Evolutionary conservation across 2,113 vertebrate species (phyloP), one percentile per base, ranked within the genome.

Genomic region (Cairina moschata): DNA sequence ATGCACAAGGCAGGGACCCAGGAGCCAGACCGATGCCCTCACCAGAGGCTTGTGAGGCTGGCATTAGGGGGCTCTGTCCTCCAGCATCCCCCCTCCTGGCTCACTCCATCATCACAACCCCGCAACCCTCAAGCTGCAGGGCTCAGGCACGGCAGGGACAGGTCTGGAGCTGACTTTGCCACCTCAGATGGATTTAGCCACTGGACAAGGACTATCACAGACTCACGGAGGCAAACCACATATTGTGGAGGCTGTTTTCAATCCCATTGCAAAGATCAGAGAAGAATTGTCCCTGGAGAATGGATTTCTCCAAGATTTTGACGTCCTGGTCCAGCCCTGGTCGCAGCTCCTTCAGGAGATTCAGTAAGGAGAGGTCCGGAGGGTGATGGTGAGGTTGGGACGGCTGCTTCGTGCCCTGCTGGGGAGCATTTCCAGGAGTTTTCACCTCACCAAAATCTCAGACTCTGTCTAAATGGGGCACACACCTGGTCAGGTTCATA

Each of bases 41-140:
- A 11, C 6, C 0, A 36, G 44, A 38, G 42, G 11, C 11, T 50
- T 13, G 29, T 17, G 5, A 2, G 42, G 26, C 3, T 22, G 18
- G 3, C 0, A 1, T 8, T 14, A 2, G 0, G 6, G 46, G 18
- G 11, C 36, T 71, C 56, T 11, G 5, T 32, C 59, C 26, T 36
- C 25, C 4, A 1, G 8, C 6, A 1, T 6, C 31, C 40, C 48
- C 12, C 46, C 38, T 55, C 69, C 69, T 59, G 12, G 26, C 23
- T 52, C 22, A 12, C 50, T 25, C 50, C 23, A 25, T 23, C 50
- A 25, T 25, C 22, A 25, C 23, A 25, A 13, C 50, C 50, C 50
- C 4, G 22, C 6, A 12, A 8, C 23, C 23, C 25, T 22, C 23
- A 29, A 8, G 52, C 52, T 55, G 52, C 14, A 15, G 52, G 26